Base-by-base conservation (phyloP, 2,888 invertebrate genomes). In the Drosophila antonietae region DNA sequence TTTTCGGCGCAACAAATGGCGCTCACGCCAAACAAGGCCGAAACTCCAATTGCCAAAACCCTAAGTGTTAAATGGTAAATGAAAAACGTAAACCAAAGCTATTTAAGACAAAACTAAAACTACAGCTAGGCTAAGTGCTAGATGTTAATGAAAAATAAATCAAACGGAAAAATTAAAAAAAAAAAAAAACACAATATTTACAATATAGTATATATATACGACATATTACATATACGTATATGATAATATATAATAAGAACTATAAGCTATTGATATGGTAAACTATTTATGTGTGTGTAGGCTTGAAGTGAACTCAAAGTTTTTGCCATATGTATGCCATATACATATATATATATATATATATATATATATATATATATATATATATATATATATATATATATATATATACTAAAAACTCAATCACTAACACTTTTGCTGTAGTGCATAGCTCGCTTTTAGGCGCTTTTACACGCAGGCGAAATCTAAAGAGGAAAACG, bases 381-480 rank as follows among this genome's bases (percentile, higher is more conserved):
- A 60, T 75, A 75, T 59, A 63, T 78, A 73, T 80, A 60, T 75
- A 75, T 59, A 63, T 68, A 60, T 75, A 75, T 59, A 63, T 78
- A 73, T 80, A 66, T 66, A 59, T 73, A 58, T 73, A 67, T 41
- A 68, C 23, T 46, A 60, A 67, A 10, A 65, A 73, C 70, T 65
- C 68, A 74, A 80, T 80, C 85, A 85, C 72, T 72, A 85, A 80
- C 73, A 75, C 57, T 73, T 83, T 80, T 83, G 86, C 83, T 49
- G 80, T 83, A 81, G 85, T 65, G 55, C 71, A 73, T 85, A 82
- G 86, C 79, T 85, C 87, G 85, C 85, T 86, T 86, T 81, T 87
- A 85, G 85, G 85, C 85, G 85, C 87, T 85, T 84, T 85, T 87
- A 84, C 85, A 86, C 85, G 87, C 87, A 85, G 72, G 81, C 83